A percentile compares a stretch with the other conserved stretches of the same genome.
These are phyloP conservation scores for Drosophila sordidula DNA, from an alignment of 2,888 invertebrate genomes.

Conservation along the genomic window DNA sequence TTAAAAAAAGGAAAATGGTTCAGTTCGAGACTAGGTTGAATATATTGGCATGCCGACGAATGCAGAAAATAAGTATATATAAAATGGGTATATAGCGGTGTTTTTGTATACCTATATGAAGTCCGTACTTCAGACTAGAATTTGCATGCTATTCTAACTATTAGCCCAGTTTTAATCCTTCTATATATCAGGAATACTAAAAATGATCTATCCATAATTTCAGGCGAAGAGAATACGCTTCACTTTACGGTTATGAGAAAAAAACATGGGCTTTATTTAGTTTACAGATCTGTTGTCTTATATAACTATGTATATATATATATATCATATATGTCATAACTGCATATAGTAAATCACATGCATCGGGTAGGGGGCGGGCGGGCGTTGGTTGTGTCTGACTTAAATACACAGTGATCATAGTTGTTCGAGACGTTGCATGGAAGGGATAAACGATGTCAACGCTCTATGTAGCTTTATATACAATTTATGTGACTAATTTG, in stretches of 20 bases:
- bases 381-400: not conserved
- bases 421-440: not conserved
- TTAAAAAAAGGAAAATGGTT: no score
- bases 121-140: no score
- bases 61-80: no score
- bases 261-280: constrained; percentile 26
- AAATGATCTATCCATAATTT: not conserved
- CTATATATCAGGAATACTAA: no score
- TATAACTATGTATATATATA: not conserved
- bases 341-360: not conserved
- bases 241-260: constrained; percentile 7
- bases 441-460: not conserved
- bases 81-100: no score
- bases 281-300: constrained; percentile 6
- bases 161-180: no score
- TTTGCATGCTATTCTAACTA: no score
- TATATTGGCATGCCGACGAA: no score
- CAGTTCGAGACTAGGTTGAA: no score
- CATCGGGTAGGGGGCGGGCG: not conserved
- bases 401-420: not conserved
- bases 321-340: constrained; percentile 7
- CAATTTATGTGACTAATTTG: constrained; percentile 1
- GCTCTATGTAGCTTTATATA: constrained; percentile 15
- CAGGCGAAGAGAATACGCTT: not conserved
- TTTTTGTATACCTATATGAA: no score